Evolutionary conservation across 1,140 invertebrate species (phyloP).

Genomic region (Drosophila parabipectinata): DNA sequence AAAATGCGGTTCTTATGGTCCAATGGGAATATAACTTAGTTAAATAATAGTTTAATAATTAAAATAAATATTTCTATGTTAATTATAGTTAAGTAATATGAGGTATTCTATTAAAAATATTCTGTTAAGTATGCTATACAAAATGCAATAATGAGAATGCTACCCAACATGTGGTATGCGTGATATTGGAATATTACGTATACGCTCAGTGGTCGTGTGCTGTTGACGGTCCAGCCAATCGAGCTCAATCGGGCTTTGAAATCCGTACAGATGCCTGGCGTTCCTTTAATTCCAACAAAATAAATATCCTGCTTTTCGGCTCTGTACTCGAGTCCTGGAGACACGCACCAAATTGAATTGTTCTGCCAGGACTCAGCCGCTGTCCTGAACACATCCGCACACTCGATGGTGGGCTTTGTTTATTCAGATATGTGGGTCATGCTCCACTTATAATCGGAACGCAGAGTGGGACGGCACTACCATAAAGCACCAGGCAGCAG

Average conservation of each 20-base stretch:
- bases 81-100: too few species aligned
- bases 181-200: neutral
- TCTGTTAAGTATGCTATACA: slow-evolving; percentile 35
- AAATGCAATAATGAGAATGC: neutral
- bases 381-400: slow-evolving; percentile 26
- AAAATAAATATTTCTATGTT: too few species aligned
- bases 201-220: neutral
- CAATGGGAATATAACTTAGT: too few species aligned
- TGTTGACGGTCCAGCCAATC: neutral
- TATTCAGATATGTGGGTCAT: slow-evolving; percentile 52
- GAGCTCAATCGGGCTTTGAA: neutral
- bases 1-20: too few species aligned
- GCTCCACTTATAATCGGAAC: slow-evolving; percentile 39
- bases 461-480: neutral
- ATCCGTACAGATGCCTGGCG: slow-evolving; percentile 13
- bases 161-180: neutral
- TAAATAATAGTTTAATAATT: too few species aligned
- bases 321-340: neutral
- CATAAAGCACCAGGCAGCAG: too few species aligned
- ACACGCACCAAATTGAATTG: slow-evolving; percentile 38
- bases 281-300: slow-evolving; percentile 12
- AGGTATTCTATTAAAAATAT: neutral
- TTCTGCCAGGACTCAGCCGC: slow-evolving; percentile 17
- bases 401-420: slow-evolving; percentile 49
- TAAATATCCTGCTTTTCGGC: slow-evolving; percentile 8